These are phyloP conservation scores for Listronotus oregonensis DNA, from an alignment of 1,140 invertebrate species.

Conservation along the genomic window DNA sequence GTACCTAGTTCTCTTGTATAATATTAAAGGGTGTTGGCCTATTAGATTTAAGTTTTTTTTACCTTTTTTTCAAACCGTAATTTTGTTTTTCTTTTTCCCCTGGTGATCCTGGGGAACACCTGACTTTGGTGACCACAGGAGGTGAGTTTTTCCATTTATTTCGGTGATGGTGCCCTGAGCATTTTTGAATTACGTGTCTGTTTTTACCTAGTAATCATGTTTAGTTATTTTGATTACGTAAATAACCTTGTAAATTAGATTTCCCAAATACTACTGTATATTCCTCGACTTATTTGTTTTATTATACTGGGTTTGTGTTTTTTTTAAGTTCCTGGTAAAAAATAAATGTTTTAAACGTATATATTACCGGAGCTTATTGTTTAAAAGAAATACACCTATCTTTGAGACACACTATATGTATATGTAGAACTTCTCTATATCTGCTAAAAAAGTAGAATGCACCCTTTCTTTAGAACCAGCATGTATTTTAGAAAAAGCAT, in stretches of 20 bases:
- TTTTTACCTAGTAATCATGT: not conserved
- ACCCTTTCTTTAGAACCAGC: not conserved
- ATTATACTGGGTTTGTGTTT: too few species aligned
- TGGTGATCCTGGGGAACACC: constrained; percentile 46
- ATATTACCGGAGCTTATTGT: not conserved
- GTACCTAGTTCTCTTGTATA: not conserved
- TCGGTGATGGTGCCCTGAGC: constrained; percentile 37
- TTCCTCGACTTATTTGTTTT: not conserved
- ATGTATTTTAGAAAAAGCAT: not conserved
- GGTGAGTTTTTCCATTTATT: constrained; percentile 49
- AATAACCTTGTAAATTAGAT: not conserved
- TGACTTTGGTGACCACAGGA: constrained; percentile 50
- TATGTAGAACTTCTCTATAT: too few species aligned
- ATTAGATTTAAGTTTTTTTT: constrained; percentile 18
- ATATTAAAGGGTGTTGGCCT: constrained; percentile 21
- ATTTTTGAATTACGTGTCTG: not conserved
- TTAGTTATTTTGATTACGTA: constrained; percentile 10
- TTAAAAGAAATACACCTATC: not conserved
- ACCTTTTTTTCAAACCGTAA: constrained; percentile 30
- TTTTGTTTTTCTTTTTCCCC: constrained; percentile 46
- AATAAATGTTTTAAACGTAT: not conserved
- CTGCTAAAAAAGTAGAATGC: not conserved
- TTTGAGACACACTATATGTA: too few species aligned
- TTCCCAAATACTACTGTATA: not conserved
- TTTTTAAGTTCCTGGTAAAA: not conserved